These are phyloP conservation scores for Pediacus dermestoides DNA, from an alignment of 2,888 invertebrate genomes.

Conservation along the genomic window DNA sequence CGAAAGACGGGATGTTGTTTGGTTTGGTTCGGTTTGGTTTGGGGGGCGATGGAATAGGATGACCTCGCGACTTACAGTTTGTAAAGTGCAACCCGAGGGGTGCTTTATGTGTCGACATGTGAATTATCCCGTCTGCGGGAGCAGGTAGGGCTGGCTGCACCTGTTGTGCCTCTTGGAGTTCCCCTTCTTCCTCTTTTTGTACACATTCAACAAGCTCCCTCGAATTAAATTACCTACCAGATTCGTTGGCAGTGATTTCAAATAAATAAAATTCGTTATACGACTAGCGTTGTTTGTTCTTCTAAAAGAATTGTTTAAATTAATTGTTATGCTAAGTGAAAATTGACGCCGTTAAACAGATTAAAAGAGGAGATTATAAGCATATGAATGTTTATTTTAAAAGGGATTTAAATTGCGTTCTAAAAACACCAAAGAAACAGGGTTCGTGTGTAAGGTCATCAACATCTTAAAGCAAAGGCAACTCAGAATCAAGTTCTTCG, in stretches of 20 bases:
- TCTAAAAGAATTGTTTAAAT: too few species aligned
- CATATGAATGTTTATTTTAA: conserved; percentile 2
- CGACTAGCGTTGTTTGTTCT: too few species aligned
- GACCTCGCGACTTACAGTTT: conserved; percentile 32
- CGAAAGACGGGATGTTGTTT: not conserved
- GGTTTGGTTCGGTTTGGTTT: conserved; percentile 10
- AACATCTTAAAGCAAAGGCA: conserved; percentile 49
- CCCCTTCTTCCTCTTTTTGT: conserved; percentile 23
- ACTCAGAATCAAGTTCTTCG: conserved; percentile 49
- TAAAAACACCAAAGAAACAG: conserved; percentile 30
- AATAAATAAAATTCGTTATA: too few species aligned
- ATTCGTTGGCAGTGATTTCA: too few species aligned
- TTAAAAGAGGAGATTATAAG: too few species aligned
- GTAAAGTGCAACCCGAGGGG: conserved; percentile 34
- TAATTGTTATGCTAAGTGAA: too few species aligned
- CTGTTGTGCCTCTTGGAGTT: conserved; percentile 41
- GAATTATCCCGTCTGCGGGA: conserved; percentile 42
- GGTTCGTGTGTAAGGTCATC: conserved; percentile 46
- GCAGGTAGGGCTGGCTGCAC: conserved; percentile 45
- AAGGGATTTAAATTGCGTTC: conserved; percentile 28
- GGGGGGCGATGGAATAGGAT: conserved; percentile 20
- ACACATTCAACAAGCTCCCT: conserved; percentile 1
- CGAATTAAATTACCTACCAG: too few species aligned
- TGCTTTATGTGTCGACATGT: conserved; percentile 42
- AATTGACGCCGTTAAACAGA: too few species aligned